Percentiles rank a stretch among this genome's conserved stretches.
These are phyloP conservation scores for Dendrolimus punctatus DNA, from an alignment of 1,140 invertebrate genomes.

Conservation along the genomic window DNA sequence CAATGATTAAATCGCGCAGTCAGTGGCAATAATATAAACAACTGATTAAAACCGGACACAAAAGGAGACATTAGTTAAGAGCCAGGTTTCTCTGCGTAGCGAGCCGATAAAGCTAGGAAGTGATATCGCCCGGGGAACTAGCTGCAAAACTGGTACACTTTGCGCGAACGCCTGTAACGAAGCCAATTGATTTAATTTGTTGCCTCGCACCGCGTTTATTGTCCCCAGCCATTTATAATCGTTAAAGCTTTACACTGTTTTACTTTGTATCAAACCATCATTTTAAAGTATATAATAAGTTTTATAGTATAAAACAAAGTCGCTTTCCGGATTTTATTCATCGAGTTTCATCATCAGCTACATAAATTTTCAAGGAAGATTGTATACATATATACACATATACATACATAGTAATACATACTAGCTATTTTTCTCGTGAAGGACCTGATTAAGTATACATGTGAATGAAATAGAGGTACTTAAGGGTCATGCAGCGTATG, in stretches of 20 bases:
- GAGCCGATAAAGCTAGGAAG: conserved; percentile 55
- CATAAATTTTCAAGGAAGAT: too few species aligned
- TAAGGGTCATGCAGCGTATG: too few species aligned
- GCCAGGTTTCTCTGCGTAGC: conserved; percentile 34
- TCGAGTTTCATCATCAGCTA: too few species aligned
- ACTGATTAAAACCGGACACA: conserved; percentile 62
- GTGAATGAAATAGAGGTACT: too few species aligned
- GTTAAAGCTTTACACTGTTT: conserved; percentile 1
- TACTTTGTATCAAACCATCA: background rate
- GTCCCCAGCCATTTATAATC: conserved; percentile 24
- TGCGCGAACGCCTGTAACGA: conserved; percentile 30
- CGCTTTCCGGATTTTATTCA: too few species aligned
- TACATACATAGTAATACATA: too few species aligned
- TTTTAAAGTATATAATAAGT: too few species aligned
- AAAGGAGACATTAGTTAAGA: conserved; percentile 65
- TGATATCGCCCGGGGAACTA: conserved; percentile 30
- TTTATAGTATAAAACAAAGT: too few species aligned
- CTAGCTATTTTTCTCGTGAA: too few species aligned
- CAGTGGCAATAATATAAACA: conserved; percentile 61
- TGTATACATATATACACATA: too few species aligned
- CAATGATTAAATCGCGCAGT: conserved; percentile 53
- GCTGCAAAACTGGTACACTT: conserved; percentile 37
- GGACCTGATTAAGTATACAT: too few species aligned
- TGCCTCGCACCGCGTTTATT: background rate
- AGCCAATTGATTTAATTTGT: conserved; percentile 5